These are phyloP conservation scores for Tiliqua scincoides DNA, from an alignment of 2,113 vertebrate species.

Conservation along the genomic window DNA sequence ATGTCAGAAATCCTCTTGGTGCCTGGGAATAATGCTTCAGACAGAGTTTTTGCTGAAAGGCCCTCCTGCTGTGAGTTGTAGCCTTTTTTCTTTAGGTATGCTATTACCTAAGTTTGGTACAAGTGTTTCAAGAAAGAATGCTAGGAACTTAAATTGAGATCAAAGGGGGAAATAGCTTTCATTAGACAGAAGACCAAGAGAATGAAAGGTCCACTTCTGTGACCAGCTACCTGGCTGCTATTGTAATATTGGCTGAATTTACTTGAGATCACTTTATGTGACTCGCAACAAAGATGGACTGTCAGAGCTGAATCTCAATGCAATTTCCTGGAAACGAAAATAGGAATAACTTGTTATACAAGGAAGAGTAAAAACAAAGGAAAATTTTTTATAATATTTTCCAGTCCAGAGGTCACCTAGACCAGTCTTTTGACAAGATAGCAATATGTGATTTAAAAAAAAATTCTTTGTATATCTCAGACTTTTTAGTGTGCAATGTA, in stretches of 20 bases:
- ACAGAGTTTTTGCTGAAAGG: slow-evolving; percentile 10
- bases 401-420: neutral
- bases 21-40: slow-evolving; percentile 24
- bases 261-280: neutral
- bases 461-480: neutral
- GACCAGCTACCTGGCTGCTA: neutral
- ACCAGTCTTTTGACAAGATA: neutral
- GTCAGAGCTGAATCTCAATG: neutral
- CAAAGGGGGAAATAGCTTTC: slow-evolving; percentile 13
- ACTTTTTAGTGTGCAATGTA: neutral
- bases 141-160: neutral
- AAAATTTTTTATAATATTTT: neutral
- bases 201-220: slow-evolving; percentile 18
- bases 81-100: neutral
- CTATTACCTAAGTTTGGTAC: neutral
- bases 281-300: neutral
- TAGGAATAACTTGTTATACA: neutral
- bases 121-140: slow-evolving; percentile 4
- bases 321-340: neutral
- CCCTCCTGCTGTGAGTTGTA: neutral
- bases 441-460: neutral
- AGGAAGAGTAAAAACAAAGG: neutral
- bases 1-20: slow-evolving; percentile 25
- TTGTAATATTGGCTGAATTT: neutral
- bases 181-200: neutral